These are phyloP conservation scores for Danio tinwini DNA, from an alignment of 2,797 vertebrate genomes.

Conservation along the genomic window DNA sequence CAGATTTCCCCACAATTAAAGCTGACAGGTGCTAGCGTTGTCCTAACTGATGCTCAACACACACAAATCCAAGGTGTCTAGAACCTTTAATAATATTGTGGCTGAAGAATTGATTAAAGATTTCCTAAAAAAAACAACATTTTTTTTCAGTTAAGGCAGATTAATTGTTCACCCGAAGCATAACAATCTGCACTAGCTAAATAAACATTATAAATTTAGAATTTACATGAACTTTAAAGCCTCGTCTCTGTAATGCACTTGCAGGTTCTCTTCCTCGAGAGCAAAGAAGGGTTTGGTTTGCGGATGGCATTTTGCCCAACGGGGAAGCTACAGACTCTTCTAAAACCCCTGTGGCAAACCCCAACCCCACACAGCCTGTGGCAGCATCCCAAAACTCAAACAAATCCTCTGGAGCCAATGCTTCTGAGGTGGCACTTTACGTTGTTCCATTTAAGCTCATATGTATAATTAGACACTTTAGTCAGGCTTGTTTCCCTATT, in stretches of 20 bases:
- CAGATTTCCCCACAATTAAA: no score
- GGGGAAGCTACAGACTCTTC: slow-evolving; percentile 91
- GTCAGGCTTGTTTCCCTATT: slow-evolving; percentile 13
- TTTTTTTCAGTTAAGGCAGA: no score
- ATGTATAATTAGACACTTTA: not conserved
- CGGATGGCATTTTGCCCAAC: slow-evolving; percentile 95
- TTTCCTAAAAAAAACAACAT: no score
- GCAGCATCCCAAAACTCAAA: slow-evolving; percentile 82
- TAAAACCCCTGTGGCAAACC: slow-evolving; percentile 81
- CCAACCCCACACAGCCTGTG: slow-evolving; percentile 80
- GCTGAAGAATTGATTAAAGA: no score
- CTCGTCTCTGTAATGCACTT: not conserved
- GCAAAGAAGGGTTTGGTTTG: slow-evolving; percentile 96
- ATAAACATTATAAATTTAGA: no score
- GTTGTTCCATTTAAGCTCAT: not conserved
- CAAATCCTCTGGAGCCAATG: slow-evolving; percentile 81
- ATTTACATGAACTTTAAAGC: no score
- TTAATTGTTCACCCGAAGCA: no score
- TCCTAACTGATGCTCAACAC: no score
- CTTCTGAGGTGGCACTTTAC: slow-evolving; percentile 81
- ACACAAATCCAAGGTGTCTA: no score
- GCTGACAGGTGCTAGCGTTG: no score
- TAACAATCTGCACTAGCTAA: no score
- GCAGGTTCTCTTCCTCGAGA: slow-evolving; percentile 85
- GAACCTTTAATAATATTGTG: no score